Evolutionary conservation across 2,113 vertebrate species (phyloP).

Genomic region (Micronycteris hirsuta): DNA sequence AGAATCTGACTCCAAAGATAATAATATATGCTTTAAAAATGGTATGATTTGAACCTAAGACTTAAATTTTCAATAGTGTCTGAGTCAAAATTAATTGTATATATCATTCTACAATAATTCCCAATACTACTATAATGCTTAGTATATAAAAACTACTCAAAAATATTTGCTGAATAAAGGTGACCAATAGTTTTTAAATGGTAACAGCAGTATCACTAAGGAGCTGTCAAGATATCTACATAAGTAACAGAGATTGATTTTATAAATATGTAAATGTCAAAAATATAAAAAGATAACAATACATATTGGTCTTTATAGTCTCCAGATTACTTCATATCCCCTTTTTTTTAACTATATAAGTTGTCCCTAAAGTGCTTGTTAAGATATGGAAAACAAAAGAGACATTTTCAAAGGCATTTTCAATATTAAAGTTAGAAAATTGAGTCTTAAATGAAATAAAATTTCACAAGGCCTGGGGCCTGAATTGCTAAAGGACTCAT

Average conservation of each 20-base stretch:
- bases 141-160: background rate
- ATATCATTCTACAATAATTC: background rate
- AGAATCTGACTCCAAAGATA: background rate
- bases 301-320: background rate
- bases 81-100: slow-evolving; percentile 24
- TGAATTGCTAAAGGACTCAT: background rate
- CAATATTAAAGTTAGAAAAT: slow-evolving; percentile 34
- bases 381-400: background rate
- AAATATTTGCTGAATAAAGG: background rate
- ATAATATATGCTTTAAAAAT: background rate
- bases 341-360: background rate
- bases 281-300: slow-evolving; percentile 13
- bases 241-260: background rate
- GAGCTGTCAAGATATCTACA: background rate
- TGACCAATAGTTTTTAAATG: background rate
- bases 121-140: background rate
- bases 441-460: background rate
- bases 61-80: background rate
- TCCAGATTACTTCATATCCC: background rate
- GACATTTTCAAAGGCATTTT: background rate
- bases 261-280: background rate
- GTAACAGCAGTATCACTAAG: background rate
- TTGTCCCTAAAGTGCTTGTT: background rate
- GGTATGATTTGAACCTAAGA: background rate
- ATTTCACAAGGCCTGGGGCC: background rate